Conservation (phyloP, 2,113 vertebrate genomes). For the Dermatemys mawii region DNA sequence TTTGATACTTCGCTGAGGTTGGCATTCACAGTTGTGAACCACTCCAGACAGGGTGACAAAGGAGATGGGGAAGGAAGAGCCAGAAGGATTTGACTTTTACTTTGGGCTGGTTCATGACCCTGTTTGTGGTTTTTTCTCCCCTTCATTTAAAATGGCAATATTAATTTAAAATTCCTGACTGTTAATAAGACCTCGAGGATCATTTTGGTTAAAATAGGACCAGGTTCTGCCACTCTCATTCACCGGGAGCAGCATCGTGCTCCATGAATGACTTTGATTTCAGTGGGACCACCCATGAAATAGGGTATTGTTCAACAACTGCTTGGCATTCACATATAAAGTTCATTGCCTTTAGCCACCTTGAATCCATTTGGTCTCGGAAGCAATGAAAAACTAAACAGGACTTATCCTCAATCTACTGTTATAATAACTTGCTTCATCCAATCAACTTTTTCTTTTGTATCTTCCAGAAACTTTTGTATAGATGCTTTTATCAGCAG, state of each 20-base stretch:
- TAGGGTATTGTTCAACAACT: background rate
- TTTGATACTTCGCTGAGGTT: background rate
- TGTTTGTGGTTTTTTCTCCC: background rate
- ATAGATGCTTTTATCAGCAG: background rate
- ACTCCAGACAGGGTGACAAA: too few relatives aligned
- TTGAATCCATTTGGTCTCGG: too few relatives aligned
- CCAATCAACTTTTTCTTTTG: background rate
- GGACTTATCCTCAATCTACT: too few relatives aligned
- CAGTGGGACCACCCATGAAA: background rate
- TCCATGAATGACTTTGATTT: background rate
- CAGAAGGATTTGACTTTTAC: background rate
- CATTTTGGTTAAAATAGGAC: background rate
- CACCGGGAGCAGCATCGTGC: accelerated
- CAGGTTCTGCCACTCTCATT: background rate
- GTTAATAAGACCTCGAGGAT: background rate
- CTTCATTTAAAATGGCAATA: background rate
- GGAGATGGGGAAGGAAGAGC: background rate
- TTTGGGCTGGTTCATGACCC: background rate
- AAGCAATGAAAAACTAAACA: too few relatives aligned
- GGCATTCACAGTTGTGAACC: background rate
- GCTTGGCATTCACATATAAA: background rate
- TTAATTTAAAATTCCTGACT: background rate
- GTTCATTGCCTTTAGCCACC: too few relatives aligned
- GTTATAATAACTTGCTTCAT: background rate
- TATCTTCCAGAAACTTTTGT: background rate